These are phyloP conservation scores for Setophaga coronata DNA, from an alignment of 2,113 vertebrate species.

Conservation along the genomic window DNA sequence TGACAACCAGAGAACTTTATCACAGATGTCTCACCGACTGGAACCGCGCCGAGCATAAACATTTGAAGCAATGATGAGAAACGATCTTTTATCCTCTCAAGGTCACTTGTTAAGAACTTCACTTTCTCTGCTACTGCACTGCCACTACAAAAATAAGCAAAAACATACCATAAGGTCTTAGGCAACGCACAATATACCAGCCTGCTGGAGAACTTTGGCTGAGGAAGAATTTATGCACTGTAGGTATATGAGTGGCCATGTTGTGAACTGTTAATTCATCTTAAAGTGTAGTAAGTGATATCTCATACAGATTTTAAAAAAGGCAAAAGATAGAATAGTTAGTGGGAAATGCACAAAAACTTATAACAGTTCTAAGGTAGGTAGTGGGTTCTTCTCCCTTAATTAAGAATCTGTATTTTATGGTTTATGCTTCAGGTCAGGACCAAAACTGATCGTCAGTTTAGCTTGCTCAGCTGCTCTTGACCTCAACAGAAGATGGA, in stretches of 20 bases:
- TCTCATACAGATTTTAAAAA: not conserved
- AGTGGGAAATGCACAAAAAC: slow-evolving; percentile 19
- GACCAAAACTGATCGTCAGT: not conserved
- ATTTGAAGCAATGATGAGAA: slow-evolving; percentile 52
- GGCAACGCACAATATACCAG: slow-evolving; percentile 58
- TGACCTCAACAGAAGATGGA: not conserved
- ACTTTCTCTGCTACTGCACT: slow-evolving; percentile 70
- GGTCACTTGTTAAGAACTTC: slow-evolving; percentile 71
- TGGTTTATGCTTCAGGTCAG: not conserved
- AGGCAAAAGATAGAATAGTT: not conserved
- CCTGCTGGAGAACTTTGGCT: slow-evolving; percentile 35
- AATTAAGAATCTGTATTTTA: slow-evolving; percentile 16
- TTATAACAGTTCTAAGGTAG: not conserved
- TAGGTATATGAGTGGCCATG: slow-evolving; percentile 8
- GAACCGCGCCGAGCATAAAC: slow-evolving; percentile 91
- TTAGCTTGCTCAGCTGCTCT: slow-evolving; percentile 15
- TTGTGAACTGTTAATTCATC: slow-evolving; percentile 3
- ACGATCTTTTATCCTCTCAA: slow-evolving; percentile 58
- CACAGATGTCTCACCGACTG: slow-evolving; percentile 93
- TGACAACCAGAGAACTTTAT: slow-evolving; percentile 98
- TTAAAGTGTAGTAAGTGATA: slow-evolving; percentile 8
- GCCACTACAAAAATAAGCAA: slow-evolving; percentile 74
- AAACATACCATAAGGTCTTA: slow-evolving; percentile 49
- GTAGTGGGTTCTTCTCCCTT: not conserved
- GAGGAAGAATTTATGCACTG: slow-evolving; percentile 15